Percentiles rank a stretch among this genome's conserved stretches.
These are phyloP conservation scores for Pocillopora damicornis DNA, from an alignment of 64 coral and sea anemone genomes.

Conservation along the genomic window DNA sequence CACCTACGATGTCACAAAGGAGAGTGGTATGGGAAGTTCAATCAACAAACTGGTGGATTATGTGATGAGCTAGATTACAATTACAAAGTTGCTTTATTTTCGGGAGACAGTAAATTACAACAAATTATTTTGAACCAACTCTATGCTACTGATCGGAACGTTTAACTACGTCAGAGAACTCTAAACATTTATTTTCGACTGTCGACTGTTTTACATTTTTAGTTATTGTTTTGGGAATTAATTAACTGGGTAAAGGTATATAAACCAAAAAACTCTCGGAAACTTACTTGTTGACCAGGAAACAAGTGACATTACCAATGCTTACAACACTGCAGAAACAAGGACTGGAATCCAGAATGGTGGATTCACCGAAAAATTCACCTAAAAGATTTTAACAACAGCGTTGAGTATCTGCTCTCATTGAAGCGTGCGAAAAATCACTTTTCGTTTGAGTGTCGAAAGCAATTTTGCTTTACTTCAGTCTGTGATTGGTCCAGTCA, in stretches of 20 bases:
- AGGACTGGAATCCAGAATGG: slow-evolving; percentile 58
- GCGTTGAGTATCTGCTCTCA: neutral
- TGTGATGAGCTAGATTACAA: no score
- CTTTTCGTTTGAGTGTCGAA: no score
- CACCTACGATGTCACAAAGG: slow-evolving; percentile 44
- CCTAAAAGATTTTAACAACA: slow-evolving; percentile 25
- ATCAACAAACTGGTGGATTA: neutral
- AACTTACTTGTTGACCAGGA: slow-evolving; percentile 92
- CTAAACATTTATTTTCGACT: no score
- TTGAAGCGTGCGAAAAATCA: neutral
- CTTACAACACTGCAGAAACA: slow-evolving; percentile 86
- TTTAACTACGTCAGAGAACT: no score
- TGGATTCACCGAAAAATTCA: slow-evolving; percentile 79
- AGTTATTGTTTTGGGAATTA: neutral
- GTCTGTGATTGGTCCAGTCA: no score
- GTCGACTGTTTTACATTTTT: neutral
- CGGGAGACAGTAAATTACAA: no score
- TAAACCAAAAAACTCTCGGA: neutral
- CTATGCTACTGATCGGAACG: no score
- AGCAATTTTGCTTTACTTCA: no score
- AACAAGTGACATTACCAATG: slow-evolving; percentile 86
- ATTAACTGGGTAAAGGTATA: neutral
- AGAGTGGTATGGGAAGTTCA: neutral
- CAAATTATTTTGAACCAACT: no score
- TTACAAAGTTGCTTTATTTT: neutral